Evolutionary conservation across 2,797 vertebrate genomes (phyloP), one percentile per base, ranked within the genome.

Genomic region (Chelon auratus): DNA sequence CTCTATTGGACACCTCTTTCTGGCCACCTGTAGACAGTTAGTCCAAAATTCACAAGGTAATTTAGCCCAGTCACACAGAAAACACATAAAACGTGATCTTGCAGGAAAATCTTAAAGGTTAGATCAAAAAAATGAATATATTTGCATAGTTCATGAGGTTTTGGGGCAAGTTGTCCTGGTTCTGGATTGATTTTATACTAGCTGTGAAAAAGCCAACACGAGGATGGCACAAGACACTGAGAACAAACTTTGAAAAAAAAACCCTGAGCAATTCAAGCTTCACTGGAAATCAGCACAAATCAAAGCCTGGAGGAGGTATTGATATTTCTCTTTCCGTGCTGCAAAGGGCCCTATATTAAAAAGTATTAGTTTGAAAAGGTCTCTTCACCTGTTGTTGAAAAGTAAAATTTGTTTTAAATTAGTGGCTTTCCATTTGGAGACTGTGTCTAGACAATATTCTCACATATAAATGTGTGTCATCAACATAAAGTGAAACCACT

Each of bases 301-400:
- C 13, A 43, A 43, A 43, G 15, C 42, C 17, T 3, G 17, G 6
- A 47, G 17, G 43, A n/a, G 9, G 24, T 47, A 47, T 9, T 47
- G 42, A 43, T 43, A 43, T 43, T 47, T 47, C n/a, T 47, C 17
- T n/a, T n/a, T 47, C 15, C 15, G 15, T 15, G 14, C 15, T 26
- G 15, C 6, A 45, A 45, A 45, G 17, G 15, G 42, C 14, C 42
- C 42, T 4, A 17, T 22, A 52, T 52, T 22, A 69, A 78, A 74
- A 66, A 69, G 62, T 26, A 73, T 67, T 47, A 71, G 56, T 62
- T 58, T 80, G 36, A 78, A 61, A 61, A 63, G 42, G 58, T 75
- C 75, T 73, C 47, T 82, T 68, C 37, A 39, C 11, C 11, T 11
- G 11, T 39, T 11, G 11, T 39, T 39, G 37, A 39, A 39, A 42